Evolutionary conservation across 1,140 invertebrate genomes (phyloP).

Genomic region (Planococcus citri): DNA sequence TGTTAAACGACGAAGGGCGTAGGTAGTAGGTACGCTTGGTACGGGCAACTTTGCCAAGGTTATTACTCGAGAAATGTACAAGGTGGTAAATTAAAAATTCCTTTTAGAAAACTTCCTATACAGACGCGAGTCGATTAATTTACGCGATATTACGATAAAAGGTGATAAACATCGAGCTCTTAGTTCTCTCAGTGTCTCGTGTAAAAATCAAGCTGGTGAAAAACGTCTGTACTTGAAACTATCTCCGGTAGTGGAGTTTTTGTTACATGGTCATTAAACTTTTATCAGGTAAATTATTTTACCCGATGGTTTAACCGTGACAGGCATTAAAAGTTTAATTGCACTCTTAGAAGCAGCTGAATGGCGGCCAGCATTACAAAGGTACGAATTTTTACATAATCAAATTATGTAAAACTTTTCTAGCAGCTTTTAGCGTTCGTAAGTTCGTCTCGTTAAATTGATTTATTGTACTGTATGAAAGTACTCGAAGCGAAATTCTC

Average conservation of each 20-base stretch:
- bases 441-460: too few species aligned
- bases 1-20: not conserved
- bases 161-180: not conserved
- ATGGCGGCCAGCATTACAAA: not conserved
- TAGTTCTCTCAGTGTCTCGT: too few species aligned
- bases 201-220: not conserved
- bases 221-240: not conserved
- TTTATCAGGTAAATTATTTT: not conserved
- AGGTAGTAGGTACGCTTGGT: not conserved
- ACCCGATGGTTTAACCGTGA: not conserved
- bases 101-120: not conserved
- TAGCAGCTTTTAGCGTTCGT: too few species aligned
- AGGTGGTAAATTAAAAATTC: constrained; percentile 4
- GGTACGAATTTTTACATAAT: not conserved
- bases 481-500: too few species aligned
- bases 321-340: constrained; percentile 3
- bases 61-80: not conserved
- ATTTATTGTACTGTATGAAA: too few species aligned
- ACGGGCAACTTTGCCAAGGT: not conserved
- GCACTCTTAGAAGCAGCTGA: not conserved
- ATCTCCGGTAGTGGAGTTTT: not conserved
- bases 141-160: not conserved
- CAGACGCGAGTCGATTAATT: not conserved
- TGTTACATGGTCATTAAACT: not conserved
- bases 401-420: too few species aligned